Evolutionary conservation across 2,888 invertebrate species (phyloP).

Genomic region (Cenopis cana): DNA sequence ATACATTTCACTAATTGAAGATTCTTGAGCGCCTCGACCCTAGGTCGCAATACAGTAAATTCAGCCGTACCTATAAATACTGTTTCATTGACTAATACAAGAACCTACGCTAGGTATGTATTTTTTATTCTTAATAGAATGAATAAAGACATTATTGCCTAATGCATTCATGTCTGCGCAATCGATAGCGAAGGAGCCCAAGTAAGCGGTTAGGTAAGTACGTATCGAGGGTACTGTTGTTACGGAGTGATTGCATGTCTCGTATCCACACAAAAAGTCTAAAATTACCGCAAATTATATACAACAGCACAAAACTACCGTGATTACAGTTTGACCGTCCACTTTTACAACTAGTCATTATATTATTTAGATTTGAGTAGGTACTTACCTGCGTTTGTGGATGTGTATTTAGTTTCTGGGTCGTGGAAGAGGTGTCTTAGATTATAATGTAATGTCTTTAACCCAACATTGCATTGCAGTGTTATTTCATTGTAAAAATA

Average conservation of each 20-base stretch:
- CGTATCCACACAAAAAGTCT: slow-evolving; percentile 43
- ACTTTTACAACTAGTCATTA: slow-evolving; percentile 34
- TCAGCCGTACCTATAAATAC: no score
- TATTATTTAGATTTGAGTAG: slow-evolving; percentile 6
- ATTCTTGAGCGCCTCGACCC: no score
- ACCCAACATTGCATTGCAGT: no score
- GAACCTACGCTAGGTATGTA: no score
- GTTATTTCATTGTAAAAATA: background rate
- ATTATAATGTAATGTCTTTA: background rate
- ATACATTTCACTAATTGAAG: no score
- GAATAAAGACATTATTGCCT: background rate
- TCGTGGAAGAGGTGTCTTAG: background rate
- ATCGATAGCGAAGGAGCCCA: background rate
- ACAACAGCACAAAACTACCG: slow-evolving; percentile 31
- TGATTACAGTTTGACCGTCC: slow-evolving; percentile 41
- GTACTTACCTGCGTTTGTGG: background rate
- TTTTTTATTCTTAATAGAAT: no score
- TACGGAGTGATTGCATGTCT: slow-evolving; percentile 41
- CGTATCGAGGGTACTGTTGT: slow-evolving; percentile 37
- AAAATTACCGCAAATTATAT: slow-evolving; percentile 43
- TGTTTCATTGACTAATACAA: no score
- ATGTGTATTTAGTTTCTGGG: slow-evolving; percentile 1
- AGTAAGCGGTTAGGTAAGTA: slow-evolving; percentile 37
- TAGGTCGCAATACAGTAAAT: no score
- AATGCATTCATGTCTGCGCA: slow-evolving; percentile 1